phyloP scores from a whole-genome alignment of 2,113 vertebrate species.

The Dromiciops gliroides region DNA sequence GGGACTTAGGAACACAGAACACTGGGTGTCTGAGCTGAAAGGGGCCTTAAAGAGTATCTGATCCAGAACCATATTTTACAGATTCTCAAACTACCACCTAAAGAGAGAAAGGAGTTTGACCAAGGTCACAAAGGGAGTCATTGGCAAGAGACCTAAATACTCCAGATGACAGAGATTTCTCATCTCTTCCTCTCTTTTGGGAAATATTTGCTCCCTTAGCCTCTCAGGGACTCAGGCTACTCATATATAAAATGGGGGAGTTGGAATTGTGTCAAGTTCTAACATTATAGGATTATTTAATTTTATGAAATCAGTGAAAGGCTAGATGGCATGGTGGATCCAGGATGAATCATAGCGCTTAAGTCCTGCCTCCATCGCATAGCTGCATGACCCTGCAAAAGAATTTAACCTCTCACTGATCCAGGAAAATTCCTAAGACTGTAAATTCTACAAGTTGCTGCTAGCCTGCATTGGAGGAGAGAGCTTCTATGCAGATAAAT shows the following conservation, averaged over 20 bases:
- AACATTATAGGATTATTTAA: not conserved
- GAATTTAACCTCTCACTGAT: not conserved
- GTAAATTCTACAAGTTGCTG: not conserved
- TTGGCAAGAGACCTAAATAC: not conserved
- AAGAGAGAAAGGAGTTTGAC: not conserved
- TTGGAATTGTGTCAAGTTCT: not conserved
- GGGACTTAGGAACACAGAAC: not conserved
- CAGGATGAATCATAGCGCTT: not conserved
- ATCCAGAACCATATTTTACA: not conserved
- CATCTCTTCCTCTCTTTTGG: not conserved
- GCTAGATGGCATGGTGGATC: not conserved
- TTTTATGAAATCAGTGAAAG: not conserved
- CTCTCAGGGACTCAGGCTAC: not conserved
- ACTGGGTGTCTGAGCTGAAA: not conserved
- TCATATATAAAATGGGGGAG: not conserved
- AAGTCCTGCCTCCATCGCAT: not conserved
- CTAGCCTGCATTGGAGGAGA: not conserved
- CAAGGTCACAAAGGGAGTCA: not conserved
- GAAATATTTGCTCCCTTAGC: no score
- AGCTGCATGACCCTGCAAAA: not conserved
- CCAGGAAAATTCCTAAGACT: not conserved
- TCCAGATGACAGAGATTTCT: not conserved
- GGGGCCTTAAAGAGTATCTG: not conserved
- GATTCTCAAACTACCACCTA: not conserved
- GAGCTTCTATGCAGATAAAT: not conserved